Evolutionary conservation across 1,140 invertebrate species (phyloP), one percentile per base, ranked within the genome.

Genomic region (Sitophilus oryzae): DNA sequence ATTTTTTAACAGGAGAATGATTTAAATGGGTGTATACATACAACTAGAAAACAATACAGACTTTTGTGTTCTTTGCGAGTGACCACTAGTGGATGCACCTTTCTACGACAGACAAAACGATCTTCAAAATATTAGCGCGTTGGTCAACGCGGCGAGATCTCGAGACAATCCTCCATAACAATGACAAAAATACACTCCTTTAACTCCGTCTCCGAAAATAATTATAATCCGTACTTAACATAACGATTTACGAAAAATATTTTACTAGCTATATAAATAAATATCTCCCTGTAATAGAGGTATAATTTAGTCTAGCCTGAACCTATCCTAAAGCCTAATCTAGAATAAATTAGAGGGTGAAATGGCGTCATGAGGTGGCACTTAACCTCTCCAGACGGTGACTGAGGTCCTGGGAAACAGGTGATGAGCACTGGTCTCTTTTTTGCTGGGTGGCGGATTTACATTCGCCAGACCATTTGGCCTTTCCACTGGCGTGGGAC

Each of bases 401-500:
- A 64, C 75, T 77, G 38, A 79, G 61, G 54, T 76, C 70, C 59
- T 76, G 69, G 21, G 69, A 64, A 9, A 69, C 64, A 21, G 65
- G 40, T 6, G 53, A 52, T 2, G 47, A 43, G 38, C 14, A 19
- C 14, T 38, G 38, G 11, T 48, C 42, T 11, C 18, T 22, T 22
- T 56, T 41, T 15, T 38, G 68, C 61, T 18, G 65, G n/a, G n/a
- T n/a, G 63, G 41, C 60, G 16, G 14, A 38, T n/a, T 53, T 37
- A 62, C 85, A 88, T 60, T 80, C 77, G 11, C 86, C 86, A 52
- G 77, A 74, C 86, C 85, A 88, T 65, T 82, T 79, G 40, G 85
- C 85, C 70, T 86, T 85, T 38, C 83, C 80, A 67, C 79, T 81
- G 41, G 83, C 80, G 67, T 88, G 85, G 14, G 84, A 85, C 85